Evolutionary conservation across 2,113 vertebrate species (phyloP).

Genomic region (Phodopus roborovskii): DNA sequence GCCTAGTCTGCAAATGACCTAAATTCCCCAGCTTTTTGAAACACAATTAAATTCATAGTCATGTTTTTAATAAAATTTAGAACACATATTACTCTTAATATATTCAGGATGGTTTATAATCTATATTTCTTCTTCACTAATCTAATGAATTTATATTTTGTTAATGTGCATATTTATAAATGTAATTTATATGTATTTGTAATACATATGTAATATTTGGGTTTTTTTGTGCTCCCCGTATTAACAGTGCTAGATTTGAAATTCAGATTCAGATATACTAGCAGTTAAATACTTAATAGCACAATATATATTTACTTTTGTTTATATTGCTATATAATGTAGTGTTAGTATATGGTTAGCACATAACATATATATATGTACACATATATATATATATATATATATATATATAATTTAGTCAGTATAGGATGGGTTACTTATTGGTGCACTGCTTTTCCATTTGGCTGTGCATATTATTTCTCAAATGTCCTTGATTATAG

Average conservation of each 20-base stretch:
- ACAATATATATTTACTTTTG: conserved; percentile 69
- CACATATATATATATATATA: too few species aligned
- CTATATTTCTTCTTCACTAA: conserved; percentile 30
- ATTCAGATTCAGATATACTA: conserved; percentile 19
- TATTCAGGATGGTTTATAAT: background rate
- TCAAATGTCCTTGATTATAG: conserved; percentile 69
- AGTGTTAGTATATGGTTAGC: background rate
- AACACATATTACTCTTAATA: background rate
- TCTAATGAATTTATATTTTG: conserved; percentile 15
- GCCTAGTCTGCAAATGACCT: background rate
- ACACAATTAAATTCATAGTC: background rate
- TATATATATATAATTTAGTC: background rate
- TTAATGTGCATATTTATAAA: background rate
- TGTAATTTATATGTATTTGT: too few species aligned
- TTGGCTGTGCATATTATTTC: conserved; percentile 73
- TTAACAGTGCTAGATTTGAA: background rate
- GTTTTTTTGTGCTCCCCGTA: background rate
- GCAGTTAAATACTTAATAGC: conserved; percentile 76
- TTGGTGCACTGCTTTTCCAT: conserved; percentile 70
- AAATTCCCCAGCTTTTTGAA: conserved; percentile 7
- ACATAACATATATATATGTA: conserved; percentile 32
- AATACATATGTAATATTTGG: conserved; percentile 6
- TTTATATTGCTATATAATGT: conserved; percentile 59
- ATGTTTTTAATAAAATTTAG: background rate
- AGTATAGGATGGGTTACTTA: conserved; percentile 45